Conservation (phyloP, 2,113 vertebrate genomes). For the Arizona elegans region DNA sequence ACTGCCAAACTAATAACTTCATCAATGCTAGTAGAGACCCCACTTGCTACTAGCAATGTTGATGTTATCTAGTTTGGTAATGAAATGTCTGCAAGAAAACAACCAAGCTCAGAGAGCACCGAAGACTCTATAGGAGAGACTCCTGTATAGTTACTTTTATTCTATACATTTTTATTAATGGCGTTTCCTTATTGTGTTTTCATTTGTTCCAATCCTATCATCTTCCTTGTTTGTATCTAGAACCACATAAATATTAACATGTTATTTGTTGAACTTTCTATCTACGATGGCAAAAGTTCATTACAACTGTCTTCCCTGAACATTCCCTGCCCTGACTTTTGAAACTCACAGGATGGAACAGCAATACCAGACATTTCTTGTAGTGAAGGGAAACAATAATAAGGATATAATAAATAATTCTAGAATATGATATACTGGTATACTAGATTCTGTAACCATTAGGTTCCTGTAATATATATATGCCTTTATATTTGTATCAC, state of each 20-base stretch:
- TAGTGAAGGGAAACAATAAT: not conserved
- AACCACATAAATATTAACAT: not conserved
- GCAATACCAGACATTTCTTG: not conserved
- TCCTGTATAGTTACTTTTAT: not conserved
- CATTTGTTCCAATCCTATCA: not conserved
- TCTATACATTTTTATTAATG: not conserved
- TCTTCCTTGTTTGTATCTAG: not conserved
- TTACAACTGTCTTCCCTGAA: not conserved
- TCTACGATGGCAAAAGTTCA: not conserved
- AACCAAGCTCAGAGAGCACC: not conserved
- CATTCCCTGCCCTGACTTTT: not conserved
- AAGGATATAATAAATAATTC: no score
- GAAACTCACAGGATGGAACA: not conserved
- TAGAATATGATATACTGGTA: no score
- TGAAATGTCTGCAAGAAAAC: not conserved
- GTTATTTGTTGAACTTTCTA: not conserved
- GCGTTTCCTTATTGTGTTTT: not conserved
- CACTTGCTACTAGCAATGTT: not conserved
- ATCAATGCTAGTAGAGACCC: not conserved
- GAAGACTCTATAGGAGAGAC: not conserved
- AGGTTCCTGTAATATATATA: no score
- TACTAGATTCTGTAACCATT: no score
- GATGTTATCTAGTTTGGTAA: not conserved
- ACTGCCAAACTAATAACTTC: not conserved
- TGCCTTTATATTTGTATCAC: no score